Evolutionary conservation across 2,113 vertebrate genomes (phyloP).

Genomic region (Calyptomena viridis): DNA sequence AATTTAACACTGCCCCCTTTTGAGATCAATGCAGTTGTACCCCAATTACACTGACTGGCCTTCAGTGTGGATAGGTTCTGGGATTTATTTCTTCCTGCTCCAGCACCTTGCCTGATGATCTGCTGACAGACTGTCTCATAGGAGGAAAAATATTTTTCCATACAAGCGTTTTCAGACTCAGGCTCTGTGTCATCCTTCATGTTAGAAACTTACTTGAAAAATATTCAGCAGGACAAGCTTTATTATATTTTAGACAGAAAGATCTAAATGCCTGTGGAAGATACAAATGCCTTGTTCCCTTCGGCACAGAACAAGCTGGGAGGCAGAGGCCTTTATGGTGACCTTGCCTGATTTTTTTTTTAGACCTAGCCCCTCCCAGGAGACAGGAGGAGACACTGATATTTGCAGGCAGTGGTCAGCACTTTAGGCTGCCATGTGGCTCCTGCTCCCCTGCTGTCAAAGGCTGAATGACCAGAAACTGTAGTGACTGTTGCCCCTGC

Average conservation of each 20-base stretch:
- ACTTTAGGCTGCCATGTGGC: background rate
- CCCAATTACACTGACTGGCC: background rate
- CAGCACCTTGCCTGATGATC: background rate
- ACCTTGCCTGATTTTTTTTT: background rate
- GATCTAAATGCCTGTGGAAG: background rate
- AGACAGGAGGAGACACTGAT: background rate
- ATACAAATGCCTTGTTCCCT: background rate
- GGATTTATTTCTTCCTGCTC: background rate
- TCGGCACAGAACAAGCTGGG: background rate
- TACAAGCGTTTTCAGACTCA: background rate
- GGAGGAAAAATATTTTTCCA: background rate
- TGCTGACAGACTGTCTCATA: background rate
- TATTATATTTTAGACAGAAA: background rate
- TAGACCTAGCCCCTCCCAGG: background rate
- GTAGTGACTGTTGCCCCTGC: accelerated
- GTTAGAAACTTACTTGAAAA: background rate
- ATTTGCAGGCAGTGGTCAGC: background rate
- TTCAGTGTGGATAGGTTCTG: background rate
- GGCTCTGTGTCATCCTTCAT: background rate
- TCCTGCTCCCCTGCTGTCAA: background rate
- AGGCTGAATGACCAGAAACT: background rate
- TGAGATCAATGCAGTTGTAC: background rate
- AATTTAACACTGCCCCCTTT: background rate
- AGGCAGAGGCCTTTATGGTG: background rate
- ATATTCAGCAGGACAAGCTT: background rate